Evolutionary conservation across 2,888 invertebrate genomes (phyloP).

Genomic region (Synergus itoensis): DNA sequence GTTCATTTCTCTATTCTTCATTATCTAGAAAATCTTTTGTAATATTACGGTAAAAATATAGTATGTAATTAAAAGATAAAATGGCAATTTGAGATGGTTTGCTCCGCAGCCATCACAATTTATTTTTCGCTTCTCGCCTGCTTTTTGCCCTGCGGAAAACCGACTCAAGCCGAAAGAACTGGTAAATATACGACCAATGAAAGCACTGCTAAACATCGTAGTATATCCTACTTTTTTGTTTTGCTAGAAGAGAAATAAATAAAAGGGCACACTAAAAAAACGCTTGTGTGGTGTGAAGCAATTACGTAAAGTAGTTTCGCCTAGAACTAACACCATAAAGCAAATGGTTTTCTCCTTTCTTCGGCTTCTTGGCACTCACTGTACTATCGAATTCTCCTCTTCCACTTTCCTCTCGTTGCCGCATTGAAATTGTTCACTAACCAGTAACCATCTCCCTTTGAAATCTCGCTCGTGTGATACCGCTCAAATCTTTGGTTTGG

Average conservation of each 20-base stretch:
- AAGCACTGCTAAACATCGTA: slow-evolving; percentile 57
- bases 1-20: neutral
- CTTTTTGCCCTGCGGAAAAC: slow-evolving; percentile 68
- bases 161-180: slow-evolving; percentile 66
- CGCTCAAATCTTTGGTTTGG: slow-evolving; percentile 28
- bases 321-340: slow-evolving; percentile 51
- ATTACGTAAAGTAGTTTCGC: slow-evolving; percentile 57
- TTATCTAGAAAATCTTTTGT: neutral
- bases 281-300: slow-evolving; percentile 48
- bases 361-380: slow-evolving; percentile 61
- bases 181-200: slow-evolving; percentile 69
- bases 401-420: slow-evolving; percentile 26
- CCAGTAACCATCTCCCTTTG: slow-evolving; percentile 32
- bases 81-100: slow-evolving; percentile 71
- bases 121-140: slow-evolving; percentile 71
- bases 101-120: slow-evolving; percentile 70
- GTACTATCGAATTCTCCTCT: slow-evolving; percentile 35
- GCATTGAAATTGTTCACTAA: slow-evolving; percentile 28
- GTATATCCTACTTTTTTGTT: slow-evolving; percentile 38
- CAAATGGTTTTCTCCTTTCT: slow-evolving; percentile 54
- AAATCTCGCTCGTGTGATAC: slow-evolving; percentile 10
- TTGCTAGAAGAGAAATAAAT: slow-evolving; percentile 30
- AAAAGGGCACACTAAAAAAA: slow-evolving; percentile 37
- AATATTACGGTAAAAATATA: neutral
- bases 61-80: slow-evolving; percentile 4